phyloP scores from a whole-genome alignment of 37 sponge, comb jelly and placozoan species.

The Ianthella basta region DNA sequence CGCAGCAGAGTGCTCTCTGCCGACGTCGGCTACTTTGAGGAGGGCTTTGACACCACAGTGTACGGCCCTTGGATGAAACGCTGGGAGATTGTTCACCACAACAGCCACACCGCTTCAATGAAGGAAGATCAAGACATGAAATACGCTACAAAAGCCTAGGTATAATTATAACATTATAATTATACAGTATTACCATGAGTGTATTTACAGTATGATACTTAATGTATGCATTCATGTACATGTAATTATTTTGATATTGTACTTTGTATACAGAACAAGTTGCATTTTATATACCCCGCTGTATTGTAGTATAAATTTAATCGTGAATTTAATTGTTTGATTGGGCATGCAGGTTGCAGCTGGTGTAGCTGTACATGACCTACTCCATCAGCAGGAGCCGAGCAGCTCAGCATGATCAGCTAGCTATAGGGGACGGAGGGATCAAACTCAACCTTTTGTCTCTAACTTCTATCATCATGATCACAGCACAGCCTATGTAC shows the following conservation, averaged over 20 bases:
- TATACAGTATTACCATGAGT: background rate
- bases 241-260: background rate
- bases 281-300: no score
- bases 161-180: background rate
- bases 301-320: no score
- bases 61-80: constrained; percentile 90
- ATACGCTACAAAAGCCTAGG: background rate
- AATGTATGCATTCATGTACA: background rate
- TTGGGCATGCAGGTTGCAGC: no score
- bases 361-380: no score
- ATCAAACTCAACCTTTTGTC: no score
- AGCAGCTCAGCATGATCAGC: no score
- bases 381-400: no score
- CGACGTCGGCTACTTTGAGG: constrained; percentile 16
- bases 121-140: background rate
- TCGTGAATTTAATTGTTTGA: no score
- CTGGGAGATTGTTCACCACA: constrained; percentile 88
- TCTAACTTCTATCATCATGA: no score
- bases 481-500: no score
- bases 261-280: no score
- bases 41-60: constrained; percentile 82
- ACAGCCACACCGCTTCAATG: constrained; percentile 71
- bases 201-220: background rate
- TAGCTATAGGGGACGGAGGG: no score
- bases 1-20: constrained; percentile 56